Evolutionary conservation across 1,140 invertebrate genomes (phyloP), one percentile per base, ranked within the genome.

Genomic region (Fopius arisanus): DNA sequence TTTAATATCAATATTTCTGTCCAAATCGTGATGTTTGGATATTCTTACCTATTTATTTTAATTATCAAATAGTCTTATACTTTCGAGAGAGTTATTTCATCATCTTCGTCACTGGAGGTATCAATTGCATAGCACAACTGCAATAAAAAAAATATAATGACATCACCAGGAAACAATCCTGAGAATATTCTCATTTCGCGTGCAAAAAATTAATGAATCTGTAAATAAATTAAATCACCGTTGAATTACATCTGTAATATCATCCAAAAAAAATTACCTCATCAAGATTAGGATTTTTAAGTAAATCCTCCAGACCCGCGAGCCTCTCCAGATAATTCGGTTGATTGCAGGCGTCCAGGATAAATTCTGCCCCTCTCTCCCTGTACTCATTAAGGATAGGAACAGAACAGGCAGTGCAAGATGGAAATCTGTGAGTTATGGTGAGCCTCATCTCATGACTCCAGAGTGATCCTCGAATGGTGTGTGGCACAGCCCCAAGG

Each of bases 331-430:
- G 89, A 88, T 94, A 95, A 76, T 91, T 92, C 1, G 95, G 92
- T 79, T 93, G 91, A 82, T 97, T 94, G 79, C 98, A 97, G 0
- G 94, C 96, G 78, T 95, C 91, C 5, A 96, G 78, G 16, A 99
- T 84, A 84, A 99, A 98, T 0, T 92, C 90, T 71, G 93, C 92
- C 0, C 93, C 93, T 1, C 93, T 88, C 26, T 86, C 83, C 78
- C 86, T 87, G 84, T 95, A 97, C 40, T 90, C 90, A 14, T 91
- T 81, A 21, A 96, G 80, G 23, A 97, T 90, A 0, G 86, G 80
- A 26, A 87, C 80, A 0, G 96, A 98, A 82, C 97, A 99, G 0
- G 97, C 97, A 59, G 97, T 96, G 81, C 97, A 99, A 75, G 95
- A 93, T 69, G 93, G 89, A 89, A 98, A 99, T 76, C 94, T 93